Evolutionary conservation across 2,113 vertebrate species (phyloP), one percentile per base, ranked within the genome.

Genomic region (Scolopax mira): DNA sequence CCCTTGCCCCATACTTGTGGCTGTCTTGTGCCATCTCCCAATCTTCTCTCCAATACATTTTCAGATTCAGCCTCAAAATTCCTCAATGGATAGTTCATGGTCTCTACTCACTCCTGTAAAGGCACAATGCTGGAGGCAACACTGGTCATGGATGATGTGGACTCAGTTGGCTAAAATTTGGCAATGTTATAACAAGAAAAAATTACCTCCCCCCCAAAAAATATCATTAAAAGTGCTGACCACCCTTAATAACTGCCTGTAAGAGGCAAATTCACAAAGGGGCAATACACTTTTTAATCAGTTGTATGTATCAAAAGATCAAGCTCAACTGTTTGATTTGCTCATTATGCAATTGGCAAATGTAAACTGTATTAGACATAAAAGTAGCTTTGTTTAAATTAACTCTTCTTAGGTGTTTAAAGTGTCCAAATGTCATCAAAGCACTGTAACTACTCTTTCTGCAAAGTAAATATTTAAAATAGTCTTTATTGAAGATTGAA

Each of bases 391-490:
- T 84, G 57, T 92, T 94, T 87, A 96, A 91, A 55, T 94, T 65
- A 92, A 77, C 31, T 65, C 42, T 83, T 73, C 62, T 77, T 46
- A 79, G 55, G 67, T 58, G 12, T 92, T 81, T 79, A 10, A 87
- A 90, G 66, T 89, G 27, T 23, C 37, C 46, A 77, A 82, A 85
- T 58, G 33, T 46, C 52, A 95, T 42, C 73, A 91, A 89, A 88
- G 85, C 33, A 81, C 10, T 61, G 10, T 21, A 94, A 77, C 25
- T 94, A 70, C 19, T 94, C 61, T 70, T 96, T 72, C 62, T 54
- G 71, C 52, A 93, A 93, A 91, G 74, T 42, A 94, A 94, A 95
- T 95, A 95, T 77, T 96, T 95, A 85, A 96, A 91, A 81, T 77
- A 91, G 35, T 88, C 75, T 46, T 94, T 85, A 92, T 85, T 78